phyloP scores from a whole-genome alignment of 2,113 vertebrate species.

The Pseudorectes ferrugineus region DNA sequence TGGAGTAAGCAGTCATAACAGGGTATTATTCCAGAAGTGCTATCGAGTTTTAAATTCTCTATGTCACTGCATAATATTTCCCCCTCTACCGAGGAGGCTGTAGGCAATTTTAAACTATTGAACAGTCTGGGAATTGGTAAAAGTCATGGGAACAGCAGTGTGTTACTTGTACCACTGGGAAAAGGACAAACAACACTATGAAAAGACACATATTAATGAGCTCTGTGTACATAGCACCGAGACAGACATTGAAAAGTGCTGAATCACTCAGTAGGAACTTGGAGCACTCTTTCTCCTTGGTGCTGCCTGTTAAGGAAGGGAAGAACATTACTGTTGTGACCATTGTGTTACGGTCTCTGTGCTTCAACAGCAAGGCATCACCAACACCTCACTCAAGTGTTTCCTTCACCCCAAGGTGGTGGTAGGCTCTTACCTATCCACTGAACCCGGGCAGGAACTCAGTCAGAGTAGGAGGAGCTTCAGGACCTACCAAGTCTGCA shows the following conservation, averaged over 20 bases:
- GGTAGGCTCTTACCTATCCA: neutral
- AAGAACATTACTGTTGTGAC: rapidly evolving
- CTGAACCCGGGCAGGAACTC: neutral
- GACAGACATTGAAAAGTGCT: neutral
- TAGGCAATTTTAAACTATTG: neutral
- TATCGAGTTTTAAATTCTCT: neutral
- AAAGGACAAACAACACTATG: neutral
- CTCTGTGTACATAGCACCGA: neutral
- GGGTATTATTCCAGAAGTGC: neutral
- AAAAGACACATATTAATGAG: neutral
- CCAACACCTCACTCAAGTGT: neutral
- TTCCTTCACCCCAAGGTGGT: neutral
- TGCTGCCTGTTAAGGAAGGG: neutral
- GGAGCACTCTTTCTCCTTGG: neutral
- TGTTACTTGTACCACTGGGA: neutral
- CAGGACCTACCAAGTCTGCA: neutral
- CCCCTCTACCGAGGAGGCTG: neutral
- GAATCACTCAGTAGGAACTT: neutral
- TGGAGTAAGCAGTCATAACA: neutral
- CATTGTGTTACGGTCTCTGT: rapidly evolving
- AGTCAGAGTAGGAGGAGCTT: neutral
- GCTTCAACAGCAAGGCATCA: neutral
- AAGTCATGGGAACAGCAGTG: neutral
- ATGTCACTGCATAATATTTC: neutral
- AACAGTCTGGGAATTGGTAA: neutral